phyloP scores from a whole-genome alignment of 1,140 invertebrate species.

The Tetramorium alpestre region DNA sequence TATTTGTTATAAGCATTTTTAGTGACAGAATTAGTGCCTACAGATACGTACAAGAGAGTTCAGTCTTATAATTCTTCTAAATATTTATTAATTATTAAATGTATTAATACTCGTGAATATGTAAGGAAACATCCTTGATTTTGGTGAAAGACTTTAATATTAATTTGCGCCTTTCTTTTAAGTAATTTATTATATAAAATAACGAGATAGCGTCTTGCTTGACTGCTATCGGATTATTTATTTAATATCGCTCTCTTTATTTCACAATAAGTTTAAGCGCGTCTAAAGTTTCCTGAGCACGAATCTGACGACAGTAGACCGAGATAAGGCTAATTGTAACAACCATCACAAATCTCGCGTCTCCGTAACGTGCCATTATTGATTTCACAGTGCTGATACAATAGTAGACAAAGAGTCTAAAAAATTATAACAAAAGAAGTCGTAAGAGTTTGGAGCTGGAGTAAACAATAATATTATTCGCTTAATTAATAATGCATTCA shows the following conservation, averaged over 20 bases:
- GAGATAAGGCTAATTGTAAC: slow-evolving; percentile 2
- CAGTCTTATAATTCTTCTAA: not conserved
- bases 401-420: not conserved
- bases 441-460: not conserved
- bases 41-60: not conserved
- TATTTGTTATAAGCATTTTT: not conserved
- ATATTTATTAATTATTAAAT: not conserved
- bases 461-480: not conserved
- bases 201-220: not conserved
- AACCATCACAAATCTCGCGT: not conserved
- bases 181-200: not conserved
- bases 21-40: slow-evolving; percentile 4
- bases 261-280: not conserved
- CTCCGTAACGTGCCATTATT: not conserved
- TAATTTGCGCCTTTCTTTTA: not conserved
- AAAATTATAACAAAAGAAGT: slow-evolving; percentile 4
- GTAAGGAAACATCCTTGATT: not conserved
- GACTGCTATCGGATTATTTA: not conserved
- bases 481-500: slow-evolving; percentile 2
- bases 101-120: not conserved
- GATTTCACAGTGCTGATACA: not conserved
- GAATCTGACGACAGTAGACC: not conserved
- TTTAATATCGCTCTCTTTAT: not conserved
- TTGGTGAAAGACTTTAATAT: not conserved
- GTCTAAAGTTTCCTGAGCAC: not conserved